These are phyloP conservation scores for Ceratosolen fusciceps DNA, from an alignment of 1,140 invertebrate species.

Conservation along the genomic window DNA sequence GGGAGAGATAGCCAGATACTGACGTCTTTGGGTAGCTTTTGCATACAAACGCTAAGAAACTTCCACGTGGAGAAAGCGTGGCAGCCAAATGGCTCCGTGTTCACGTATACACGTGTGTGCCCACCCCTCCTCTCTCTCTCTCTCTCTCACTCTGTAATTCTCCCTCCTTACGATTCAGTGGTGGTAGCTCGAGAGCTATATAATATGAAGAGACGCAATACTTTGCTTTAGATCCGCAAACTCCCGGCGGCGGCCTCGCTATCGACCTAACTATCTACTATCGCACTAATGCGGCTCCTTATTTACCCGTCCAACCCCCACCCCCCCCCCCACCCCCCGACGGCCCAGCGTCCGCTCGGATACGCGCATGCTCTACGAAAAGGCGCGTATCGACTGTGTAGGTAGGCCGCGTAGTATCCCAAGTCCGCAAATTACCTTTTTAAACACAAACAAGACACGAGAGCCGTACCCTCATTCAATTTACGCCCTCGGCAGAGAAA, in stretches of 20 bases:
- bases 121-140: no score
- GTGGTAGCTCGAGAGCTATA: constrained; percentile 24
- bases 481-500: constrained; percentile 55
- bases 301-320: constrained; percentile 12
- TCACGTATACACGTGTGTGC: no score
- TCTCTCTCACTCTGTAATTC: no score
- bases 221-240: constrained; percentile 41
- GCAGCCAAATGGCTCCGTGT: not conserved
- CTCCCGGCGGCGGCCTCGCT: constrained; percentile 57
- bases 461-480: constrained; percentile 70
- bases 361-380: not conserved
- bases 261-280: constrained; percentile 69
- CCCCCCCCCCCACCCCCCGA: not conserved
- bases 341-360: not conserved
- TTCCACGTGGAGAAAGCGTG: not conserved
- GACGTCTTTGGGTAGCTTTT: not conserved
- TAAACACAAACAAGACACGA: constrained; percentile 69
- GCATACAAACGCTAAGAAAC: constrained; percentile 13
- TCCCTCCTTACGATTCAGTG: no score
- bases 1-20: not conserved
- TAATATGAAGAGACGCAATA: constrained; percentile 30
- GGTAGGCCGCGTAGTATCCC: constrained; percentile 70
- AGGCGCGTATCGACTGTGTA: constrained; percentile 60
- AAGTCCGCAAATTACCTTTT: constrained; percentile 70
- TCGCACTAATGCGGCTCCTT: constrained; percentile 54